Conservation (phyloP, 2,797 vertebrate species). For the Bryconaethiops microstoma region DNA sequence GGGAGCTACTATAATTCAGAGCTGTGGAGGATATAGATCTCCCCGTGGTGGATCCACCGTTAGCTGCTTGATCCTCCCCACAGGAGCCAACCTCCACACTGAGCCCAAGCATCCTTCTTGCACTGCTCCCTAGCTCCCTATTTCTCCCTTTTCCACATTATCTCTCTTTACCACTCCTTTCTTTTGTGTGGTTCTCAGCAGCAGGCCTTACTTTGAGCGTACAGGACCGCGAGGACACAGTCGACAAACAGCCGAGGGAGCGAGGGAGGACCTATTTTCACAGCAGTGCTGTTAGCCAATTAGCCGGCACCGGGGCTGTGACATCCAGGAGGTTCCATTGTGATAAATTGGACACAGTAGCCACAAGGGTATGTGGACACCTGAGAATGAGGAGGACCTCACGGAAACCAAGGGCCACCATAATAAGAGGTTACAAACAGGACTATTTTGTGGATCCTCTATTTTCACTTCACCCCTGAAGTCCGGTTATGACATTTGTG, state of each 20-base stretch:
- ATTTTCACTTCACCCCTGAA: no score
- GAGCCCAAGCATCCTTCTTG: neutral
- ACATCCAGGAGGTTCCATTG: slow-evolving; percentile 28
- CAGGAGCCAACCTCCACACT: neutral
- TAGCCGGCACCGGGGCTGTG: slow-evolving; percentile 16
- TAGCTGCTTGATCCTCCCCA: slow-evolving; percentile 13
- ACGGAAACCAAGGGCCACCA: slow-evolving; percentile 13
- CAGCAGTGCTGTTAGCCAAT: slow-evolving; percentile 33
- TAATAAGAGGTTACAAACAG: neutral
- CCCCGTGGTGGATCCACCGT: neutral
- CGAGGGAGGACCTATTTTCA: slow-evolving; percentile 22
- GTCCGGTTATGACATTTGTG: no score
- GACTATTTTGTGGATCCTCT: neutral
- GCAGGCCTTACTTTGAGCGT: slow-evolving; percentile 27
- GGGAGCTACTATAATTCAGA: neutral
- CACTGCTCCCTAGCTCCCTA: neutral
- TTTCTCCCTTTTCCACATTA: neutral
- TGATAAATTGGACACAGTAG: slow-evolving; percentile 39
- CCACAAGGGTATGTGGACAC: slow-evolving; percentile 21
- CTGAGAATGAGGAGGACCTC: slow-evolving; percentile 24
- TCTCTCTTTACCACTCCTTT: slow-evolving; percentile 2
- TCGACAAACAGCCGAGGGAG: slow-evolving; percentile 3
- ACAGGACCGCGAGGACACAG: slow-evolving; percentile 4
- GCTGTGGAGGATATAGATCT: neutral
- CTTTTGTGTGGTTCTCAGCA: slow-evolving; percentile 7